Percentiles rank a stretch among this genome's conserved stretches.
These are phyloP conservation scores for Limnephilus lunatus DNA, from an alignment of 2,888 invertebrate genomes.

Conservation along the genomic window DNA sequence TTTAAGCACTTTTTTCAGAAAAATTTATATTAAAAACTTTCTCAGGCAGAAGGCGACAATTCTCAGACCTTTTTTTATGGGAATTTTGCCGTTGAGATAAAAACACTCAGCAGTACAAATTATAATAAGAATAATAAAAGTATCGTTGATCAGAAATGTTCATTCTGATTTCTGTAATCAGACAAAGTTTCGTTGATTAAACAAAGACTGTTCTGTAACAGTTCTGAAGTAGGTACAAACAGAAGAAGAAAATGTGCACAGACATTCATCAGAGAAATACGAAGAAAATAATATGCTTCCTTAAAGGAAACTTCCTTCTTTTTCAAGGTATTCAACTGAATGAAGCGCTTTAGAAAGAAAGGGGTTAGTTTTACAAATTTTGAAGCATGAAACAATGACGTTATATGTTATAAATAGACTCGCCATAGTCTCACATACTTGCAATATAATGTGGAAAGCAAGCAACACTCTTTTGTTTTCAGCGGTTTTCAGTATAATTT, in stretches of 20 bases:
- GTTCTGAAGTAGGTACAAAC: neutral
- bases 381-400: neutral
- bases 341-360: neutral
- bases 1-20: neutral
- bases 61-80: neutral
- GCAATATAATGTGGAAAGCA: too few species aligned
- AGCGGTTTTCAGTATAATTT: too few species aligned
- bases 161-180: neutral
- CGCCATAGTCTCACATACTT: too few species aligned
- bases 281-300: neutral
- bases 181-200: neutral
- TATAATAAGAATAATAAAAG: neutral
- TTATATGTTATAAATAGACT: too few species aligned
- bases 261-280: neutral
- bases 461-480: too few species aligned
- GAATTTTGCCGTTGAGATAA: neutral
- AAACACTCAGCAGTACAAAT: neutral
- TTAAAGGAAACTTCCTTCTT: neutral
- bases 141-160: neutral
- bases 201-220: neutral
- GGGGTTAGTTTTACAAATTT: neutral
- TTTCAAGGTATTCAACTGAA: neutral
- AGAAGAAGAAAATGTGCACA: neutral
- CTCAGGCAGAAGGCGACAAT: neutral
- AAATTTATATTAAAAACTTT: neutral